A percentile compares a stretch with the other conserved stretches of the same genome.
These are phyloP conservation scores for Eledona agricola DNA, from an alignment of 2,888 invertebrate species.

Conservation along the genomic window DNA sequence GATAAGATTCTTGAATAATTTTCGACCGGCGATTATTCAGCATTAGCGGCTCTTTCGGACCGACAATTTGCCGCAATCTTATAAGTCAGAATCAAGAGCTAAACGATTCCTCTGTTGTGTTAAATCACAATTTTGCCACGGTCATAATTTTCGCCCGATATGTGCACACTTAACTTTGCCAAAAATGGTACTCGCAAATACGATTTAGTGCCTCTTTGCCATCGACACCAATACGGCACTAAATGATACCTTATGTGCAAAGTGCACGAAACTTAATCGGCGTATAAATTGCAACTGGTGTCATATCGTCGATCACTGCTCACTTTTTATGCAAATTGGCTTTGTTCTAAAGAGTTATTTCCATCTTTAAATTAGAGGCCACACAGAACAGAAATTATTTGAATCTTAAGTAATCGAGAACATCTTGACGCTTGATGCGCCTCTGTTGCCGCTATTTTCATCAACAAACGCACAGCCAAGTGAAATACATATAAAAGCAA, in stretches of 20 bases:
- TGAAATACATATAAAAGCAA: too few species aligned
- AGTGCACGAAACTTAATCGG: slow-evolving; percentile 27
- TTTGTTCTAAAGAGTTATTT: slow-evolving; percentile 30
- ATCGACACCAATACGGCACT: slow-evolving; percentile 35
- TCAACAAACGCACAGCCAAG: too few species aligned
- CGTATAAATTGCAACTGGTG: slow-evolving; percentile 27
- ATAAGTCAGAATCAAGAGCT: slow-evolving; percentile 29
- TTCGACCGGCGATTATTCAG: slow-evolving; percentile 28
- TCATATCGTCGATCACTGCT: slow-evolving; percentile 29
- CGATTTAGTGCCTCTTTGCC: slow-evolving; percentile 31
- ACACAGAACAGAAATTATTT: slow-evolving; percentile 20
- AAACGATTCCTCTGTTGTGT: slow-evolving; percentile 17
- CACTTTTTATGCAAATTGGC: slow-evolving; percentile 30
- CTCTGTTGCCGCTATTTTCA: too few species aligned
- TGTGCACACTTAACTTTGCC: slow-evolving; percentile 34
- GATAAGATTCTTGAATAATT: slow-evolving; percentile 25
- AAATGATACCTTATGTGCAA: slow-evolving; percentile 34
- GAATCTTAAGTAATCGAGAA: slow-evolving; percentile 21
- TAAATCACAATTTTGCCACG: slow-evolving; percentile 23
- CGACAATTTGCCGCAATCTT: slow-evolving; percentile 34
- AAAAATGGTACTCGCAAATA: slow-evolving; percentile 33
- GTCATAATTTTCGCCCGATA: slow-evolving; percentile 33
- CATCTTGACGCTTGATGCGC: too few species aligned
- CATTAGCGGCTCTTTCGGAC: slow-evolving; percentile 18
- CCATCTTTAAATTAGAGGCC: slow-evolving; percentile 26